phyloP scores from a whole-genome alignment of 1,140 invertebrate species.

The Cotesia glomerata region DNA sequence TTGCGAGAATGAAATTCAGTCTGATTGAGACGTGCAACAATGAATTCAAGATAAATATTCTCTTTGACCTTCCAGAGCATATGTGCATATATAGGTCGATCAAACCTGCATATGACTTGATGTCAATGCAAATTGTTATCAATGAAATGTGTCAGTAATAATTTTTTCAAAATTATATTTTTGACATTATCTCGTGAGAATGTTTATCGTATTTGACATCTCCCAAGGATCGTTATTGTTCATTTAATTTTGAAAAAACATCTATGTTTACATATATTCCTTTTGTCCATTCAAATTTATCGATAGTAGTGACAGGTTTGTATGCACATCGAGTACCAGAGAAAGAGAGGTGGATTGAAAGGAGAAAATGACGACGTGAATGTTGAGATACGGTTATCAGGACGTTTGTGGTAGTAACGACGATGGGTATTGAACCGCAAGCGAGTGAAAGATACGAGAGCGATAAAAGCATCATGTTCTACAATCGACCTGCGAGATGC shows the following conservation, averaged over 20 bases:
- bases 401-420: neutral
- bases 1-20: no score
- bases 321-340: neutral
- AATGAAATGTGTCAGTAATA: neutral
- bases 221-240: neutral
- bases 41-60: neutral
- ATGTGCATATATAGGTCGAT: neutral
- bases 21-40: no score
- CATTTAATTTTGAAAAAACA: slow-evolving; percentile 1
- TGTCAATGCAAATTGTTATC: neutral
- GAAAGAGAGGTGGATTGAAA: neutral
- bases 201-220: neutral
- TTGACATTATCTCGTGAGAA: neutral
- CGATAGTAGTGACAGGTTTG: neutral
- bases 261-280: neutral
- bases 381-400: slow-evolving; percentile 6
- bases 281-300: neutral
- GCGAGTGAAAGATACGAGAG: neutral
- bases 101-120: neutral
- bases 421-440: slow-evolving; percentile 3
- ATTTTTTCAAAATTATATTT: neutral
- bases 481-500: neutral
- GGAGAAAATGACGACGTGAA: neutral
- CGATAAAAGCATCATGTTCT: slow-evolving; percentile 3
- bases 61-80: neutral